These are phyloP conservation scores for Tetranychus truncatus DNA, from an alignment of 2,888 invertebrate genomes.

Conservation along the genomic window DNA sequence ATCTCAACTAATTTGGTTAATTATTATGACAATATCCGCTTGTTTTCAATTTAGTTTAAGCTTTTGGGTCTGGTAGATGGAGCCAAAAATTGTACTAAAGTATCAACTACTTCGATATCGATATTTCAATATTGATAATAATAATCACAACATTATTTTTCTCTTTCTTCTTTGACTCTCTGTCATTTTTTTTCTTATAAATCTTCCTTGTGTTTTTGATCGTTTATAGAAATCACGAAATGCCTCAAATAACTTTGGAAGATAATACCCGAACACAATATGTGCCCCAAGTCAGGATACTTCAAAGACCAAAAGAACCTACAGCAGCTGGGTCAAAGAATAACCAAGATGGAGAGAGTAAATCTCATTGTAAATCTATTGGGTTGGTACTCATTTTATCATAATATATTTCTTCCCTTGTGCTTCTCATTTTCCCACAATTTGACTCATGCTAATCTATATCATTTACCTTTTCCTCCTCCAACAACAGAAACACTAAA, in stretches of 20 bases:
- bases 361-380: neutral
- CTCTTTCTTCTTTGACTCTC: too few species aligned
- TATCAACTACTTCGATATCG: too few species aligned
- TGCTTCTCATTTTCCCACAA: neutral
- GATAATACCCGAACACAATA: conserved; percentile 61
- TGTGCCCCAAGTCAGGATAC: conserved; percentile 61
- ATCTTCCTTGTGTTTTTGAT: too few species aligned
- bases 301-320: conserved; percentile 46
- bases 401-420: neutral
- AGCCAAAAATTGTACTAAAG: too few species aligned
- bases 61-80: too few species aligned
- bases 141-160: too few species aligned
- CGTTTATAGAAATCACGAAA: too few species aligned
- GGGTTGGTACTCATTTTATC: conserved; percentile 1
- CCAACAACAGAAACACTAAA: conserved; percentile 29
- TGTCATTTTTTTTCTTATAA: too few species aligned
- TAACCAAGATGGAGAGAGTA: conserved; percentile 6
- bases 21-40: too few species aligned
- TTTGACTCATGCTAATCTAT: neutral
- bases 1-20: too few species aligned
- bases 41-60: too few species aligned
- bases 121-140: too few species aligned
- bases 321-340: conserved; percentile 29
- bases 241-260: conserved; percentile 32
- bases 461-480: neutral